Base-by-base conservation (phyloP, 2,113 vertebrate species). In the Nesospiza acunhae region DNA sequence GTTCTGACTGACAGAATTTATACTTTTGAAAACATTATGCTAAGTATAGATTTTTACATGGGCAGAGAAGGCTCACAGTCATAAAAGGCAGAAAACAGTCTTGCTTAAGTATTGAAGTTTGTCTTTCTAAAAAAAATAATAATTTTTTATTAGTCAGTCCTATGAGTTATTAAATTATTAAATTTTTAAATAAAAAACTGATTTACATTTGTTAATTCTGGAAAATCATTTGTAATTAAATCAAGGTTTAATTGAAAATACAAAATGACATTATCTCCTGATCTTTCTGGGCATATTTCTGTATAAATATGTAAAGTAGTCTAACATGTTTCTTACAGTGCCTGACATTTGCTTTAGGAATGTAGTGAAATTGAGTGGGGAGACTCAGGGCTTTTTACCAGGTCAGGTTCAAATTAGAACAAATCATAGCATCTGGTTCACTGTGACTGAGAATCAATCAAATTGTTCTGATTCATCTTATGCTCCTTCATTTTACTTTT, bases 361-460 rank as follows among this genome's bases (percentile, higher is more conserved):
- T 49, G 31, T 58, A 59, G 80, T 80, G 84, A 80, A 96, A 95
- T 75, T 53, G 70, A 89, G 47, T 66, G 55, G 47, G 72, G 80
- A 92, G 70, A 84, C 16, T 56, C 67, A 81, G 50, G 67, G 78
- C 68, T 93, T 96, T 93, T 94, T 80, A 81, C 8, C 16, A 9
- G 87, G 94, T 96, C 94, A 69, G 55, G 76, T 78, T 97, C 87
- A 92, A 87, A 97, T 95, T 74, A 81, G 96, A 91, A 72, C 84
- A 93, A 84, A 89, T 97, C 84, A 39, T 83, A 97, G 90, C 94
- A 96, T 93, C 94, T 96, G 91, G 39, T 85, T 58, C 77, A 49
- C 85, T 87, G 92, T 94, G 96, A 94, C 94, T 96, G 90, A 95
- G 77, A 90, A 64, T 96, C 93, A 95, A 62, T 96, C 79, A 90